Conservation (phyloP, 1,140 invertebrate species). For the Brachystomella parvula region DNA sequence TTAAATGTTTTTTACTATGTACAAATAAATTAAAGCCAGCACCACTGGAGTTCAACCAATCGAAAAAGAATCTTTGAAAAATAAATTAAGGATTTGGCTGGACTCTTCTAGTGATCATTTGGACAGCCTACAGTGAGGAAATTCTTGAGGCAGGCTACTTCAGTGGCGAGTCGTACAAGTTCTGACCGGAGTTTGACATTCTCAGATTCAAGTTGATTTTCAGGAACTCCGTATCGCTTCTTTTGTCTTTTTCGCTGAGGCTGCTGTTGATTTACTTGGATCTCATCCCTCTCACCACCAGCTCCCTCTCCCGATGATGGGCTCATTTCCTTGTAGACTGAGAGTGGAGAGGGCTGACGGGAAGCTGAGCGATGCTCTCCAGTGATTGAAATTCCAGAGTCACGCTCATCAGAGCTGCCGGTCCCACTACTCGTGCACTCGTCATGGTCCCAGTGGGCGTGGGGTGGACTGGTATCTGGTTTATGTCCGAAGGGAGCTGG, state of each 20-base stretch:
- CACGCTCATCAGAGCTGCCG: conserved; percentile 74
- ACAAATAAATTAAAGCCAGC: too few relatives aligned
- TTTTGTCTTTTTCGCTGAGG: conserved; percentile 39
- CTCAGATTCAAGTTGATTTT: conserved; percentile 51
- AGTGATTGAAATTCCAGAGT: conserved; percentile 71
- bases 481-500: conserved; percentile 61
- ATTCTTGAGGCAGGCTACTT: conserved; percentile 44
- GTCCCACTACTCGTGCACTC: conserved; percentile 34
- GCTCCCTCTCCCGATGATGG: not conserved
- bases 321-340: conserved; percentile 24
- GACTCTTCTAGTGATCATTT: not conserved
- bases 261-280: too few relatives aligned
- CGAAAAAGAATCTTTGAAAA: too few relatives aligned
- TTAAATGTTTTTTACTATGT: too few relatives aligned
- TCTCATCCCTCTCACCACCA: not conserved
- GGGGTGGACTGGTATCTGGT: conserved; percentile 70
- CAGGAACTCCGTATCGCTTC: conserved; percentile 47
- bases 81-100: too few relatives aligned
- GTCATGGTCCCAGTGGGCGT: conserved; percentile 58
- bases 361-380: conserved; percentile 26
- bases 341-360: conserved; percentile 32
- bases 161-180: conserved; percentile 75
- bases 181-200: conserved; percentile 68
- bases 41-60: too few relatives aligned
- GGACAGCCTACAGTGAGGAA: conserved; percentile 27